Evolutionary conservation across 2,113 vertebrate species (phyloP).

Genomic region (Tragelaphus strepsiceros): DNA sequence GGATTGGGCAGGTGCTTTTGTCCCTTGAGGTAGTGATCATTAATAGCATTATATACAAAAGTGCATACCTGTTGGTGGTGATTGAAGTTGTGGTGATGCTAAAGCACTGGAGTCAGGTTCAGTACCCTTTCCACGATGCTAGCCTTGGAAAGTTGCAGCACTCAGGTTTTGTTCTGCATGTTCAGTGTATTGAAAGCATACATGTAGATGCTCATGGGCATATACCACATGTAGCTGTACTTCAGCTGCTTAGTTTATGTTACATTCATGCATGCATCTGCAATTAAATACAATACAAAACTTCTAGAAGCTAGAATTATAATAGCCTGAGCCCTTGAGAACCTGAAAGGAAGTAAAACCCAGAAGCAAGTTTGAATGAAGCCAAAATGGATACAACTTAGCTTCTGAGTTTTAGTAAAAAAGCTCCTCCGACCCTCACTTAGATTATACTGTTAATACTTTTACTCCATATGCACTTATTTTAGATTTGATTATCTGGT

Average conservation of each 20-base stretch:
- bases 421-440: not conserved
- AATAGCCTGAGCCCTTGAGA: not conserved
- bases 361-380: not conserved
- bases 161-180: not conserved
- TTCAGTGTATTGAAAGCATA: not conserved
- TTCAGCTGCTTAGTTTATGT: not conserved
- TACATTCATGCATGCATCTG: not conserved
- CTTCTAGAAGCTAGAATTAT: not conserved
- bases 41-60: not conserved
- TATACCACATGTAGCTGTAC: not conserved
- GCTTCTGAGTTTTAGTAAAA: not conserved
- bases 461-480: not conserved
- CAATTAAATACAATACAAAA: not conserved
- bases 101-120: not conserved
- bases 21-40: not conserved
- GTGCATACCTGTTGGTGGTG: not conserved
- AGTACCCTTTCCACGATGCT: not conserved
- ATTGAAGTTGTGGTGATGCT: not conserved
- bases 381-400: not conserved
- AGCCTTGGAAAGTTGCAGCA: not conserved
- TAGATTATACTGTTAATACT: not conserved
- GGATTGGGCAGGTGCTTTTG: not conserved
- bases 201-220: not conserved
- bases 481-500: not conserved
- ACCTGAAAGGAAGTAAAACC: not conserved